Conservation (phyloP, 2,888 invertebrate species). For the Yponomeuta malinellus region DNA sequence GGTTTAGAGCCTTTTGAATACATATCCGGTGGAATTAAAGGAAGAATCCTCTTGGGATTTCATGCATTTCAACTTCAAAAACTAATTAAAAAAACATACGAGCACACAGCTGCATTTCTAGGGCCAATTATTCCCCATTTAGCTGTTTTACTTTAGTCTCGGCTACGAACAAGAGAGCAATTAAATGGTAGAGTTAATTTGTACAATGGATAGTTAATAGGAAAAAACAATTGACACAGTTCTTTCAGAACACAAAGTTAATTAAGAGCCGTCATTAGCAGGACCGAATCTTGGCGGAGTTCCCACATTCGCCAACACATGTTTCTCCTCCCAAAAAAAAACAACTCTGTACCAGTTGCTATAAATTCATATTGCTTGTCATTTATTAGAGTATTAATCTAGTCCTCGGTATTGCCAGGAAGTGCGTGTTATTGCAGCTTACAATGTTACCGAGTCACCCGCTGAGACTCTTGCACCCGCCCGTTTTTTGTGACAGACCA, state of each 20-base stretch:
- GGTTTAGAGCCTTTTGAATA: slow-evolving; percentile 49
- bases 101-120: slow-evolving; percentile 2
- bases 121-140: not conserved
- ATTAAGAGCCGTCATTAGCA: slow-evolving; percentile 7
- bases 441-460: slow-evolving; percentile 61
- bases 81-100: not conserved
- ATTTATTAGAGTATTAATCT: slow-evolving; percentile 24
- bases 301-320: slow-evolving; percentile 73
- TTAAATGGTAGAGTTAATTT: not conserved
- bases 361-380: slow-evolving; percentile 67
- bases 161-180: not conserved
- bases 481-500: slow-evolving; percentile 75
- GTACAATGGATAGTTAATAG: not conserved
- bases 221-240: not conserved
- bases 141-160: not conserved
- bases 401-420: slow-evolving; percentile 45
- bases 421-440: slow-evolving; percentile 75
- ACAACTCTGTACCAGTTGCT: slow-evolving; percentile 55
- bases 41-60: slow-evolving; percentile 34
- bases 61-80: slow-evolving; percentile 31
- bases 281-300: slow-evolving; percentile 64
- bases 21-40: slow-evolving; percentile 56
- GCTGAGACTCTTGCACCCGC: slow-evolving; percentile 73
- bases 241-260: not conserved
- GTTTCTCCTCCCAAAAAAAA: slow-evolving; percentile 54